Conservation (phyloP, 1,140 invertebrate genomes). For the Brachionus sp. region DNA sequence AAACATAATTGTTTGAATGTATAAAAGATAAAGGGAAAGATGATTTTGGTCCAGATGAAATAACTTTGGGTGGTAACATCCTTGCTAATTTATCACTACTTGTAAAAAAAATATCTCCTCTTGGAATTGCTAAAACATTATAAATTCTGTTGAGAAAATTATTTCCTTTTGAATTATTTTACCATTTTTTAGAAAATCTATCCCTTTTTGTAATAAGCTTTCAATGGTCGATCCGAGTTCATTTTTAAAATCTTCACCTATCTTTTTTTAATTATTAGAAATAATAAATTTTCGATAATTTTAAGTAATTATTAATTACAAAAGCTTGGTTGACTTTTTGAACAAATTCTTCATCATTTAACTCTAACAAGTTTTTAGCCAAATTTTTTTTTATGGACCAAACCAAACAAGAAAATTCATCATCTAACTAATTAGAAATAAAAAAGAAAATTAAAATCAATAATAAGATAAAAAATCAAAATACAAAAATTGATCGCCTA, state of each 20-base stretch:
- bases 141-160: too few relatives aligned
- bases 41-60: constrained; percentile 69
- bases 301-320: constrained; percentile 59
- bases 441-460: not conserved
- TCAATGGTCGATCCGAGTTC: not conserved
- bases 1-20: constrained; percentile 79
- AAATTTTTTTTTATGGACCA: constrained; percentile 76
- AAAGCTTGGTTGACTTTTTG: constrained; percentile 81
- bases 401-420: constrained; percentile 76
- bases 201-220: not conserved
- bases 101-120: not conserved
- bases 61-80: constrained; percentile 75
- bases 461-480: too few relatives aligned
- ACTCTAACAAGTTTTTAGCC: constrained; percentile 69
- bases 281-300: not conserved
- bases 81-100: constrained; percentile 51
- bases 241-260: not conserved
- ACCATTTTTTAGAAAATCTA: constrained; percentile 22
- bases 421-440: constrained; percentile 64
- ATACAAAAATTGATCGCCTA: constrained; percentile 34
- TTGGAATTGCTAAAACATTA: not conserved
- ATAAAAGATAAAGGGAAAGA: constrained; percentile 86
- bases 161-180: too few relatives aligned
- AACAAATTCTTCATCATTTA: constrained; percentile 76
- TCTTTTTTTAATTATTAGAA: not conserved